These are phyloP conservation scores for Fabriciana adippe DNA, from an alignment of 2,888 invertebrate genomes.

Conservation along the genomic window DNA sequence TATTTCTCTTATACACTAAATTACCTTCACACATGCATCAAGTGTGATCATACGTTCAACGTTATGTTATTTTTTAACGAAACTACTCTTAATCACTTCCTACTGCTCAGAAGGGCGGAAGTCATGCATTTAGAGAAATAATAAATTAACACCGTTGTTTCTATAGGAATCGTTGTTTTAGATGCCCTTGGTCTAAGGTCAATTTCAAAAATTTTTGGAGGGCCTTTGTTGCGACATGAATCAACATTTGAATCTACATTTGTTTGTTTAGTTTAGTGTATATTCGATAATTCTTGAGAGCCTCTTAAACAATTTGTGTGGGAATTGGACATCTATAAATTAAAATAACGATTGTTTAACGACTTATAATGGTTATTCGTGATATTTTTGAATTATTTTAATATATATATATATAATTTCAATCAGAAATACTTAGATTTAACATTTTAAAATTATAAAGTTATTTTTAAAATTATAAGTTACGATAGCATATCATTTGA, in stretches of 20 bases:
- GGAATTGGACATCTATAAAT: slow-evolving; percentile 47
- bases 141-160: slow-evolving; percentile 73
- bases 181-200: slow-evolving; percentile 73
- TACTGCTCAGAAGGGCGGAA: slow-evolving; percentile 78
- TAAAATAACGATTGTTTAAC: slow-evolving; percentile 38
- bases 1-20: not conserved
- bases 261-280: slow-evolving; percentile 68
- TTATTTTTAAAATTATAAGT: slow-evolving; percentile 5
- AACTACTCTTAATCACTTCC: slow-evolving; percentile 77
- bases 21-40: slow-evolving; percentile 50
- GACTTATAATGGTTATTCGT: slow-evolving; percentile 11
- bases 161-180: slow-evolving; percentile 58
- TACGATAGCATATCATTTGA: not conserved
- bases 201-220: slow-evolving; percentile 60
- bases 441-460: slow-evolving; percentile 1
- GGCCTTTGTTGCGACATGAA: slow-evolving; percentile 67
- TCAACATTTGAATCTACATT: slow-evolving; percentile 57
- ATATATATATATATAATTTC: not conserved
- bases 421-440: slow-evolving; percentile 1
- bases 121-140: slow-evolving; percentile 73
- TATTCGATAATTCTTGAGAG: slow-evolving; percentile 73
- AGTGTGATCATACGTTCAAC: slow-evolving; percentile 63
- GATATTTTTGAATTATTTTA: slow-evolving; percentile 4
- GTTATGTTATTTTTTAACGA: slow-evolving; percentile 71
- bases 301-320: slow-evolving; percentile 63